phyloP scores from a whole-genome alignment of 2,888 invertebrate species.

The Fabriciana adippe region DNA sequence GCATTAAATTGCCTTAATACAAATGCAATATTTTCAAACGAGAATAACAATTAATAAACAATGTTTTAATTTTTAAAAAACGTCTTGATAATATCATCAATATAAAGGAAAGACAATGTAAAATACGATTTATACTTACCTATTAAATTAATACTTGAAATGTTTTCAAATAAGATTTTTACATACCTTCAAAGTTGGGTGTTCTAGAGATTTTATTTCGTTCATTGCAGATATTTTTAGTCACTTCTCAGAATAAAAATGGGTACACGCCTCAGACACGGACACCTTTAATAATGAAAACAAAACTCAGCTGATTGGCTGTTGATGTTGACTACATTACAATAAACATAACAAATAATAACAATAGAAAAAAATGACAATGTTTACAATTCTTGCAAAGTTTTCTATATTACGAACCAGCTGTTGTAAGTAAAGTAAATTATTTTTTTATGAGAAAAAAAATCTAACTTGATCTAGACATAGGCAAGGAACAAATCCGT shows the following conservation, averaged over 20 bases:
- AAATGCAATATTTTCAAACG: too few species aligned
- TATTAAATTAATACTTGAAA: not conserved
- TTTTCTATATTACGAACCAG: not conserved
- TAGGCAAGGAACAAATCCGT: constrained; percentile 1
- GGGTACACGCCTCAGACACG: constrained; percentile 28
- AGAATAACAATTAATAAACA: too few species aligned
- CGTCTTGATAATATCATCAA: too few species aligned
- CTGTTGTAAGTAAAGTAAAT: not conserved
- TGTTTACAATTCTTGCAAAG: not conserved
- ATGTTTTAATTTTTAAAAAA: too few species aligned
- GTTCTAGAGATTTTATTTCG: constrained; percentile 96
- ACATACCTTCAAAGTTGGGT: constrained; percentile 94
- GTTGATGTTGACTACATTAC: constrained; percentile 26
- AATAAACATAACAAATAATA: constrained; percentile 8
- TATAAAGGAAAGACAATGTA: too few species aligned
- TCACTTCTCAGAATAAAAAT: constrained; percentile 27
- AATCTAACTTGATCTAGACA: constrained; percentile 11
- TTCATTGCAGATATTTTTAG: constrained; percentile 83
- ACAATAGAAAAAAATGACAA: not conserved
- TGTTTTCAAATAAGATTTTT: not conserved
- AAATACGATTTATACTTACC: not conserved
- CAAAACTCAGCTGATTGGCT: constrained; percentile 78
- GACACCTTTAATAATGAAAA: constrained; percentile 60
- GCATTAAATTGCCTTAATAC: too few species aligned
- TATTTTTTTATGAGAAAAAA: not conserved